These are phyloP conservation scores for Hephaestus fuliginosus DNA, from an alignment of 2,797 vertebrate species.

Conservation along the genomic window DNA sequence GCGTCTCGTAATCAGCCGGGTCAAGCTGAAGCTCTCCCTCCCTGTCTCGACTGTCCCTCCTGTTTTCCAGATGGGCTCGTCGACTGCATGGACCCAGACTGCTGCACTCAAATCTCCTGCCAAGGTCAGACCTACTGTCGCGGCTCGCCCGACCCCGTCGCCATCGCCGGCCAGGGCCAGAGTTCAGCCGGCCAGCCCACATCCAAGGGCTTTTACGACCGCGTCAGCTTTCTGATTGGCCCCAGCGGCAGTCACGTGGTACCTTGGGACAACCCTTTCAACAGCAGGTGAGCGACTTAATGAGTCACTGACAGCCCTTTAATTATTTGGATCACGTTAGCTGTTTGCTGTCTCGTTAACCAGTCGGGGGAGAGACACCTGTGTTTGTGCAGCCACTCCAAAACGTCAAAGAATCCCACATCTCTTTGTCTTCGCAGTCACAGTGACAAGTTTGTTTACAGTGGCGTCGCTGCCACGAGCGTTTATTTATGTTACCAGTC, in stretches of 20 bases:
- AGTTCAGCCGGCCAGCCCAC: conserved; percentile 87
- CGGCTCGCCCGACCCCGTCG: conserved; percentile 94
- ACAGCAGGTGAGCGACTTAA: conserved; percentile 90
- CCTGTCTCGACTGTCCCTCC: conserved; percentile 50
- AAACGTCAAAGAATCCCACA: conserved; percentile 48
- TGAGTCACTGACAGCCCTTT: conserved; percentile 59
- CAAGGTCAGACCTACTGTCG: conserved; percentile 95
- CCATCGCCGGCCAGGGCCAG: conserved; percentile 89
- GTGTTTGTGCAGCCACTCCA: conserved; percentile 66
- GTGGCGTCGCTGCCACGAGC: conserved; percentile 34
- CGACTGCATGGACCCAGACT: conserved; percentile 99
- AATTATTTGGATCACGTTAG: conserved; percentile 61
- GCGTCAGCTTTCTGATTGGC: conserved; percentile 94
- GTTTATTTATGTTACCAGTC: conserved; percentile 37
- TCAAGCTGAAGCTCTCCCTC: conserved; percentile 38
- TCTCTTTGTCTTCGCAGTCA: conserved; percentile 66
- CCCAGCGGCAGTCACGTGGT: conserved; percentile 94
- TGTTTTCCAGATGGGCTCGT: conserved; percentile 92
- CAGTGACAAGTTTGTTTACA: conserved; percentile 71
- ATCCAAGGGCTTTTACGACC: conserved; percentile 93
- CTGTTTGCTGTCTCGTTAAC: conserved; percentile 70
- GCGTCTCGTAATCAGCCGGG: conserved; percentile 37
- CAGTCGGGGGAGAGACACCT: conserved; percentile 58
- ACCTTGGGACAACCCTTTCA: conserved; percentile 94
- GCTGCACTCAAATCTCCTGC: conserved; percentile 95